Evolutionary conservation across 2,797 vertebrate species (phyloP).

Genomic region (Gobio occitaniae): DNA sequence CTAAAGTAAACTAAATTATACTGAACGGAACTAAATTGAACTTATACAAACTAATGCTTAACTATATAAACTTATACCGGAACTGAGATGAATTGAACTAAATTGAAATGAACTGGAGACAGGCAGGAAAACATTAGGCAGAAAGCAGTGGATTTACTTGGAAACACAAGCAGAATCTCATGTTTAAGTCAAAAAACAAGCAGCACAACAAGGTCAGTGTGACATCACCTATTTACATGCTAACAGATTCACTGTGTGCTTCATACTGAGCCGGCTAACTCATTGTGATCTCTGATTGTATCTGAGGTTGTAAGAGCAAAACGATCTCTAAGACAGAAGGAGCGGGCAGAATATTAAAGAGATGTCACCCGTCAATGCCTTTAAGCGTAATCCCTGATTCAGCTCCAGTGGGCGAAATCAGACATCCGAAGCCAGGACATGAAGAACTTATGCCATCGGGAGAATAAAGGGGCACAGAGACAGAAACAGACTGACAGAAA

Average conservation of each 20-base stretch:
- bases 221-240: constrained; percentile 6
- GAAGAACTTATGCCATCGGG: constrained; percentile 12
- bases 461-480: constrained; percentile 15
- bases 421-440: constrained; percentile 24
- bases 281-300: constrained; percentile 12
- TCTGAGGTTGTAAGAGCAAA: constrained; percentile 24
- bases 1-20: not conserved
- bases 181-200: not conserved
- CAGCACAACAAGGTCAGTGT: constrained; percentile 12
- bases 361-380: constrained; percentile 25
- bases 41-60: not conserved
- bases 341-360: constrained; percentile 56
- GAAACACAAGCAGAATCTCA: not conserved
- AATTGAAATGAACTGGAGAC: not conserved
- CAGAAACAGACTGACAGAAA: constrained; percentile 3
- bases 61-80: too few species aligned
- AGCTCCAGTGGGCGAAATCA: constrained; percentile 46
- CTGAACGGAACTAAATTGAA: not conserved
- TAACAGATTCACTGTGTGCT: not conserved
- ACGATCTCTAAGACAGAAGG: constrained; percentile 5
- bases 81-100: not conserved
- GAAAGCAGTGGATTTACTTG: not conserved
- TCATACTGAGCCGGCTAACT: constrained; percentile 1
- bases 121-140: not conserved
- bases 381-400: constrained; percentile 47